Evolutionary conservation across 2,113 vertebrate genomes (phyloP), one percentile per base, ranked within the genome.

Genomic region (Lamprotornis superbus): DNA sequence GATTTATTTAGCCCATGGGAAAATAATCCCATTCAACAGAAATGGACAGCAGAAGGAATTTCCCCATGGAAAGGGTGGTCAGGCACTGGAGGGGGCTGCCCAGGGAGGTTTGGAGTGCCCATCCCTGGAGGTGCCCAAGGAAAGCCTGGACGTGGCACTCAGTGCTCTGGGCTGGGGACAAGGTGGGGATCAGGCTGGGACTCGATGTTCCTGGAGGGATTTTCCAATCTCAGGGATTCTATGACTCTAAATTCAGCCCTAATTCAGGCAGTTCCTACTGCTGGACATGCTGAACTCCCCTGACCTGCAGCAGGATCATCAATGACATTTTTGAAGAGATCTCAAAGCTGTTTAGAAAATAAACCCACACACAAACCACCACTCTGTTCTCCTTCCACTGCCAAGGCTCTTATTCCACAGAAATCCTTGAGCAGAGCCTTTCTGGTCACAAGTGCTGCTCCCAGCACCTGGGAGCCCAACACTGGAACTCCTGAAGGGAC

Each of bases 101-200:
- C 53, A 75, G 46, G 61, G 39, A 47, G 39, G 28, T 30, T 14
- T 68, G 30, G 37, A 39, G 19, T 21, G 0, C 20, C 39, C 60
- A 81, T 2, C 33, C 44, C 60, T 65, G 37, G 8, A 74, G 12
- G 27, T 19, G 37, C 0, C 35, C 8, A 5, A 22, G 50, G 50
- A 56, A 56, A 6, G 42, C 0, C 55, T 78, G 84, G n/a, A 40
- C 0, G 0, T 37, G 35, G 42, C 52, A 44, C 44, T 28, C 5
- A 59, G 60, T 0, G 52, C 60, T 30, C 50, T 59, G 68, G 49
- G 42, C 50, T 56, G 21, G 49, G 49, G 74, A 56, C 57, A 49
- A 27, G 39, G 52, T 24, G 28, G 53, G 46, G 2, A 67, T 12
- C 0, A 0, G 52, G 28, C 0, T 4, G 3, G 33, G 20, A 39